These are phyloP conservation scores for Drosophila sp. DNA, from an alignment of 1,140 invertebrate species.

Conservation along the genomic window DNA sequence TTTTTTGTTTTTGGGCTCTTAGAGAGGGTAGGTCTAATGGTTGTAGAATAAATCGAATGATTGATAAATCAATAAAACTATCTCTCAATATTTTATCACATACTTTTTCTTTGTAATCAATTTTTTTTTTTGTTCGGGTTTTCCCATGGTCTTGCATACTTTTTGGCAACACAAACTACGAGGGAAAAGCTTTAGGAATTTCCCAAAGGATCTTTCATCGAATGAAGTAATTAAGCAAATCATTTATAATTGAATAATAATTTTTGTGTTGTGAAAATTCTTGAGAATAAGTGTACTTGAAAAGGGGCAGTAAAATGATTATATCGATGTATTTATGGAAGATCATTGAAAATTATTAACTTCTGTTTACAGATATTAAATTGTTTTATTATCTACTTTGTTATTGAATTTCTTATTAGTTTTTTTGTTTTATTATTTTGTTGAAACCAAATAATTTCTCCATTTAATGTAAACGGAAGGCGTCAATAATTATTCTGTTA, in stretches of 20 bases:
- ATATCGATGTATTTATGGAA: no score
- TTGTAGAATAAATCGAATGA: neutral
- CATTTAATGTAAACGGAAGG: conserved; percentile 24
- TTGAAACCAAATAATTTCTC: neutral
- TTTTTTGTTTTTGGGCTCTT: neutral
- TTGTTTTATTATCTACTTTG: neutral
- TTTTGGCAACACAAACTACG: neutral
- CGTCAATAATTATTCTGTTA: conserved; percentile 28
- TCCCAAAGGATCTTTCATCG: no score
- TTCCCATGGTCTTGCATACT: neutral
- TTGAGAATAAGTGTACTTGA: no score
- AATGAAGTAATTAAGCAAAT: no score
- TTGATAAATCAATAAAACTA: neutral
- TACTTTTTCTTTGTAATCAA: neutral
- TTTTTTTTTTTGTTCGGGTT: neutral
- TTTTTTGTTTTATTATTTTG: neutral
- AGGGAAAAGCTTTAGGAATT: no score
- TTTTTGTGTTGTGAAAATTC: no score
- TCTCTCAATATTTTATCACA: neutral
- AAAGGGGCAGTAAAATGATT: no score
- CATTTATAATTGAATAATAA: no score
- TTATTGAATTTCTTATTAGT: conserved; percentile 3
- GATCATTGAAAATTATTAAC: no score
- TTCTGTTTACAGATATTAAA: neutral
- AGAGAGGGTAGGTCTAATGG: neutral